These are phyloP conservation scores for Timema podura DNA, from an alignment of 2,888 invertebrate genomes.

Conservation along the genomic window DNA sequence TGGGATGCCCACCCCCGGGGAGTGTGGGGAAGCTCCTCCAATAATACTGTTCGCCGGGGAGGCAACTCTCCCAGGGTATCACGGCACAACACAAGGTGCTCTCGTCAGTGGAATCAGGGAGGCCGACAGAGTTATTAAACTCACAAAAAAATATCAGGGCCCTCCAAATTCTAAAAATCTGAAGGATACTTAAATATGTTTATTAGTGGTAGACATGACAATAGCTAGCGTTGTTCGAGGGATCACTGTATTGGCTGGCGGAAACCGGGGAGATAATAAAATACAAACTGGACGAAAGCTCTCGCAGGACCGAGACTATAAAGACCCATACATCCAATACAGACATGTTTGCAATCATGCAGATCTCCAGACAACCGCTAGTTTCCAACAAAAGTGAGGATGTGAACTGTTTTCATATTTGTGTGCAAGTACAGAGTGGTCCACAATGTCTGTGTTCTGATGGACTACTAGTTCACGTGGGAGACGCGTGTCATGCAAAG, in stretches of 20 bases:
- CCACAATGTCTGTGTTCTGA: constrained; percentile 56
- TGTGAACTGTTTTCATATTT: constrained; percentile 57
- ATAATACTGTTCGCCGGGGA: constrained; percentile 78
- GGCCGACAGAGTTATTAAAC: constrained; percentile 66
- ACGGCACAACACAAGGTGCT: constrained; percentile 76
- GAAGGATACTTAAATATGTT: too few species aligned
- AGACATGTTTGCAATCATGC: constrained; percentile 52
- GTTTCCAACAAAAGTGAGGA: constrained; percentile 50
- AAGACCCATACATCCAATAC: constrained; percentile 46
- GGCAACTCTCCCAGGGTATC: constrained; percentile 71
- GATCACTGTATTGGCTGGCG: too few species aligned
- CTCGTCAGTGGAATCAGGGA: constrained; percentile 74
- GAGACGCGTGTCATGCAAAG: constrained; percentile 40
- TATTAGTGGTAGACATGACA: too few species aligned
- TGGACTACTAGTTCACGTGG: constrained; percentile 45
- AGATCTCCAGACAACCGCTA: constrained; percentile 56
- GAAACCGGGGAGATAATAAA: constrained; percentile 55
- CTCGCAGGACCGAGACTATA: constrained; percentile 33
- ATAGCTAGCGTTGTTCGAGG: too few species aligned
- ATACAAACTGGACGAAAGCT: constrained; percentile 53
- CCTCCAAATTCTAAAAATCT: not conserved
- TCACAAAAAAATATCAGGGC: constrained; percentile 40
- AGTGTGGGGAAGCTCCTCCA: constrained; percentile 60
- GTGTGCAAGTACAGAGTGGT: constrained; percentile 51
- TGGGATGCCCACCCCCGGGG: constrained; percentile 42